These are phyloP conservation scores for Leptobrachium ailaonicum DNA, from an alignment of 2,113 vertebrate species.

Conservation along the genomic window DNA sequence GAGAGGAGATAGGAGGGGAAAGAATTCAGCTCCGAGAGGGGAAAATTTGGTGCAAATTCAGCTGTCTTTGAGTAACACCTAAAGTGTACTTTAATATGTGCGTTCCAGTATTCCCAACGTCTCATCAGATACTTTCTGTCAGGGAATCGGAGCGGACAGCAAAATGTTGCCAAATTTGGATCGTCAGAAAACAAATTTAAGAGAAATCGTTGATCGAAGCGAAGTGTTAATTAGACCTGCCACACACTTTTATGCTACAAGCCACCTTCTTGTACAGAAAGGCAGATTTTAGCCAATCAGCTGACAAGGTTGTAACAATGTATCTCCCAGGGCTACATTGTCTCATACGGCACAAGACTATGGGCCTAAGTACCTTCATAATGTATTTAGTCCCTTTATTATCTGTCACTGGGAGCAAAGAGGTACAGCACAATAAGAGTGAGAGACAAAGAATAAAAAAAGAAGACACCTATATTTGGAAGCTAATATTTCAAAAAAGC, in stretches of 20 bases:
- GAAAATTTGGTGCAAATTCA: too few relatives aligned
- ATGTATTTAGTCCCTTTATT: constrained; percentile 1
- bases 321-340: constrained; percentile 3
- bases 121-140: too few relatives aligned
- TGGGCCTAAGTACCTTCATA: background rate
- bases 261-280: constrained; percentile 1
- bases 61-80: too few relatives aligned
- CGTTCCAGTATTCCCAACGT: too few relatives aligned
- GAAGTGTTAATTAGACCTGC: background rate
- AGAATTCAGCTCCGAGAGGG: too few relatives aligned
- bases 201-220: too few relatives aligned
- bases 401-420: constrained; percentile 7
- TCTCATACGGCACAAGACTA: background rate
- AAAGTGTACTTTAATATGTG: too few relatives aligned
- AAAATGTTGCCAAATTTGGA: too few relatives aligned
- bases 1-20: too few relatives aligned
- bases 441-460: constrained; percentile 14
- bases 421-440: background rate
- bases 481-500: constrained; percentile 56
- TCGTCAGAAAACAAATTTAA: background rate
- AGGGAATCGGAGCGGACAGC: too few relatives aligned
- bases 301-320: constrained; percentile 5
- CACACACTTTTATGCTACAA: background rate
- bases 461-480: constrained; percentile 37
- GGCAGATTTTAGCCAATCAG: background rate